Evolutionary conservation across 2,888 invertebrate species (phyloP), one percentile per base, ranked within the genome.

Genomic region (Vanessa cardui): DNA sequence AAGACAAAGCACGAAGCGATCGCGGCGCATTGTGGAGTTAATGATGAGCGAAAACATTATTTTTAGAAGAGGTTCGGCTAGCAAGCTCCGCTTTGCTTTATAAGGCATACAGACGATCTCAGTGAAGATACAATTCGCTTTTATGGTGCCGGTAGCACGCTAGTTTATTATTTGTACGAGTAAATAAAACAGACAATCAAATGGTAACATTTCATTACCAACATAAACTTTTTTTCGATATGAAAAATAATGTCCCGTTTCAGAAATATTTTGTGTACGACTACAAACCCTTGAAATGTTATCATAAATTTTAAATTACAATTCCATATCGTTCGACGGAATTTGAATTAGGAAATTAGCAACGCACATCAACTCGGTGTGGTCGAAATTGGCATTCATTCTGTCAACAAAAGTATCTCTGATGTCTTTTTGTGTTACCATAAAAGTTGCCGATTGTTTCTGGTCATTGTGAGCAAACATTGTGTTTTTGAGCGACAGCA

Each of bases 21-120:
- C 85, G 83, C 79, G 81, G 83, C 83, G 86, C 81, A 86, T 88
- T 85, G 88, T 87, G 77, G 82, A 62, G 81, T 83, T 88, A 88
- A 89, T 89, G 87, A 90, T 89, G 90, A 89, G 87, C 87, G 83
- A 87, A 91, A 90, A 88, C 84, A 89, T 86, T 89, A 90, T 91
- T 89, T 91, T 90, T 90, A 87, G 89, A 89, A 76, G 77, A 76
- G 70, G 68, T 67, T 64, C 62, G 70, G 68, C 72, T 78, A 77
- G 77, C 73, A 71, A 72, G 76, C 79, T 76, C 78, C 71, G 74
- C 74, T 77, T 78, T 62, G 77, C 85, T 87, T 83, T 87, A 85
- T 88, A 88, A 80, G 87, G 86, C 64, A 73, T 72, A 79, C 78
- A 78, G 78, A 76, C 74, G 85, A 85, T 85, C 77, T 74, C 77